Base-by-base conservation (phyloP, 2,113 vertebrate genomes). In the Australoheros scitulus region DNA sequence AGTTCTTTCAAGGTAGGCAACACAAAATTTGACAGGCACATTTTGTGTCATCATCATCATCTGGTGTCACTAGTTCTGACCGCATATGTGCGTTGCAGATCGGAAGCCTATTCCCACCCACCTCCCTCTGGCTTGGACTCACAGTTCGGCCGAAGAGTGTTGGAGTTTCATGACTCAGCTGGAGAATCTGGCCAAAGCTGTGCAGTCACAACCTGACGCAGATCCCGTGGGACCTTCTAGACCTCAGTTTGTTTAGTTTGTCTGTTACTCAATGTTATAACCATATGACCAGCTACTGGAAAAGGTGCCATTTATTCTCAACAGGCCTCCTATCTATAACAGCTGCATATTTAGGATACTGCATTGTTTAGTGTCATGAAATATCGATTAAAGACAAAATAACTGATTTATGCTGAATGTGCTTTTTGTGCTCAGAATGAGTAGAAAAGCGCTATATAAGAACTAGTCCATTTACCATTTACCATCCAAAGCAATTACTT, bases 71-170 rank as follows among this genome's bases (percentile, higher is more conserved):
- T 4, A n/a, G 13, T 29, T 56, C 56, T 88, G 79, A 88, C 18
- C 5, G 20, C 14, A 41, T 38, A 32, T 61, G 50, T 84, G 24
- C 58, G n/a, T 88, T 85, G 65, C 90, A 96, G 96, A 96, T 91
- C 94, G 95, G n/a, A 75, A 60, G 29, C 64, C 85, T 0, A 86
- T 94, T 75, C 77, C 95, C 3, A 57, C 82, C 32, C 96, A 96
- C 86, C 89, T 96, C 58, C 94, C 95, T 70, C 83, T 96, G 87
- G 95, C 94, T 38, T 95, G 94, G 93, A 95, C 95, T 55, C 89
- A 77, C 79, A 94, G 92, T 10, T 91, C 93, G 52, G 34, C 70
- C 5, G 79, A 89, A 32, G 93, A 95, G 43, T 84, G 93, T 70
- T 85, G 85, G 61, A 77, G 74, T 10, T 95, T 96, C 80, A 90